Base-by-base conservation (phyloP, 2,113 vertebrate genomes). In the Naja naja region DNA sequence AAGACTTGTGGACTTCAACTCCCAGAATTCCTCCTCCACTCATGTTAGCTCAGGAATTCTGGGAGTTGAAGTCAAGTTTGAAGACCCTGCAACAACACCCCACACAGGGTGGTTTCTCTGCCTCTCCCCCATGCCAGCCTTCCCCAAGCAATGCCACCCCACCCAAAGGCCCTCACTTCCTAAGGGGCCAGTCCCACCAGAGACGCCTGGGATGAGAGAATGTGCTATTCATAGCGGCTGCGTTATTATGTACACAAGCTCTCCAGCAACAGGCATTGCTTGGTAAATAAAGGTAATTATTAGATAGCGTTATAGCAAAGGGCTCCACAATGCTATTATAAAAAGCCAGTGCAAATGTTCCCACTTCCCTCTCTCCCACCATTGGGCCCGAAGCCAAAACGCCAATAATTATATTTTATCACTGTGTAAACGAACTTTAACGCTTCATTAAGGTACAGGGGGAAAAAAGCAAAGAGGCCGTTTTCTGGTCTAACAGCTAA, bases 341-440 rank as follows among this genome's bases (percentile, higher is more conserved):
- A 94, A 96, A 94, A 93, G 96, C 96, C 95, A 97, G 96, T 97
- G 97, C 94, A 96, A 97, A 96, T 96, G 95, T 95, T 93, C 94
- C 95, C 87, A 74, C 96, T 97, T 95, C 96, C 96, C 96, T 91
- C 47, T 14, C 52, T 88, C 87, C n/a, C 25, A 22, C 39, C 27
- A 96, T 97, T 89, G 93, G 97, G 97, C 97, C 97, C 94, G 91
- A 94, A 95, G 97, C 97, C 97, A 97, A 30, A 0, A 0, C 93
- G 95, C 94, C 86, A 95, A 93, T 97, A 97, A 98, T 97, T 97
- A 89, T 97, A 97, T 97, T 97, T 52, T 97, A 97, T 97, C 95
- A 92, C 97, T 95, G 95, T 93, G 96, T 97, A 97, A 98, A 97
- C 91, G 89, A 97, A 96, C 95, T 86, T 94, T 95, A 97, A 97